A percentile compares a stretch with the other conserved stretches of the same genome.
phyloP scores from a whole-genome alignment of 2,888 invertebrate genomes.

The Parapristionchus giblindavisi region DNA sequence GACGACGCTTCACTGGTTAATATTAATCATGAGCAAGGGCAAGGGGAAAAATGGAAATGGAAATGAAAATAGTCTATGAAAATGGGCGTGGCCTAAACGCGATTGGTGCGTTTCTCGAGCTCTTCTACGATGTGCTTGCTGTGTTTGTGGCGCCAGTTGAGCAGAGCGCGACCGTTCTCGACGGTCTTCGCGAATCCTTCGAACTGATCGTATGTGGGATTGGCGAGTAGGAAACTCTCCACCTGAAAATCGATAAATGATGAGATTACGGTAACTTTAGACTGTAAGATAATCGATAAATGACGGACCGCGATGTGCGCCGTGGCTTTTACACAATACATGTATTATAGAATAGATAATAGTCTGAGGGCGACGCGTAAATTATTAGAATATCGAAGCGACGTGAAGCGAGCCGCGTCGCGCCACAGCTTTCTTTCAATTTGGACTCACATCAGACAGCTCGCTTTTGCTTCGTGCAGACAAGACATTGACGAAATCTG shows the following conservation, averaged over 20 bases:
- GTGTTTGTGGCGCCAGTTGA: constrained; percentile 34
- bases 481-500: too few species aligned
- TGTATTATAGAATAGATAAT: too few species aligned
- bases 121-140: constrained; percentile 21
- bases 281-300: too few species aligned
- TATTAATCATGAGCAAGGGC: neutral
- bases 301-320: too few species aligned
- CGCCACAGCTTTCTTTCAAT: too few species aligned
- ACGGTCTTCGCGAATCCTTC: constrained; percentile 18
- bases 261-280: too few species aligned
- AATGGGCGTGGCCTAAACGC: constrained; percentile 15
- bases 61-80: neutral
- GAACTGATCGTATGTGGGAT: constrained; percentile 18
- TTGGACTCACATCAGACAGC: too few species aligned
- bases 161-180: neutral
- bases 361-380: too few species aligned
- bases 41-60: neutral
- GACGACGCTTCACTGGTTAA: neutral
- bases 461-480: too few species aligned
- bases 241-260: constrained; percentile 11
- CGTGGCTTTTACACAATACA: too few species aligned
- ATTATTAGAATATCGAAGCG: too few species aligned
- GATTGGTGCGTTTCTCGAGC: constrained; percentile 27
- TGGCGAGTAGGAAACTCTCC: constrained; percentile 5
- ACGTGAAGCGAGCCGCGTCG: too few species aligned